Evolutionary conservation across 1,140 invertebrate genomes (phyloP), one percentile per base, ranked within the genome.

Genomic region (Popillia japonica): DNA sequence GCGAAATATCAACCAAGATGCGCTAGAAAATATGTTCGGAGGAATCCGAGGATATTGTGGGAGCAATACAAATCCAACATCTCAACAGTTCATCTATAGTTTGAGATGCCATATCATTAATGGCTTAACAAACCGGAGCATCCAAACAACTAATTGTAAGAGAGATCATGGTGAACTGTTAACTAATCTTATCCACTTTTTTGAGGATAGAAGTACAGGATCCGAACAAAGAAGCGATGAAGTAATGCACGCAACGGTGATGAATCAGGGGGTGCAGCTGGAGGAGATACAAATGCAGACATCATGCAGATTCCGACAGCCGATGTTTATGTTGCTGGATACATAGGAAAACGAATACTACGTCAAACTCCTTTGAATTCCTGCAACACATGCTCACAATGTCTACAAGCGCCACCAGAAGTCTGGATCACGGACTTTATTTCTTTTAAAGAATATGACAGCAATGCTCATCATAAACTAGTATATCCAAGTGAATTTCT

Each of bases 391-490:
- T 64, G 61, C 17, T 22, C 17, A 10, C 4, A 64, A 11, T 3
- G 6, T 20, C 10, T 64, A 20, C 61, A 27, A 64, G 17, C 17
- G 17, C 17, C 44, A 9, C 17, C n/a, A 9, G 61, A 64, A 0
- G 22, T 6, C 6, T 64, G 61, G 23, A 9, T 64, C 22, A 64
- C n/a, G 11, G 61, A 64, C 17, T 64, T 64, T 20, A 59, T 59
- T n/a, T 20, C 55, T 59, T 59, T 59, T 59, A 59, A 59, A 14
- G 17, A 59, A 59, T 59, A 59, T 59, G 11, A 59, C 41, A 42
- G 10, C n/a, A 59, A 59, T 59, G 55, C n/a, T 59, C 11, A 59
- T 59, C 6, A 42, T 42, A 42, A 42, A 42, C 10, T 59, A 59
- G 55, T 20, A 7, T n/a, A n/a, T 59, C 55, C 11, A n/a, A 59